A percentile compares a stretch with the other conserved stretches of the same genome.
Evolutionary conservation across 2,888 invertebrate genomes (phyloP).

Genomic region (Hyalella azteca): DNA sequence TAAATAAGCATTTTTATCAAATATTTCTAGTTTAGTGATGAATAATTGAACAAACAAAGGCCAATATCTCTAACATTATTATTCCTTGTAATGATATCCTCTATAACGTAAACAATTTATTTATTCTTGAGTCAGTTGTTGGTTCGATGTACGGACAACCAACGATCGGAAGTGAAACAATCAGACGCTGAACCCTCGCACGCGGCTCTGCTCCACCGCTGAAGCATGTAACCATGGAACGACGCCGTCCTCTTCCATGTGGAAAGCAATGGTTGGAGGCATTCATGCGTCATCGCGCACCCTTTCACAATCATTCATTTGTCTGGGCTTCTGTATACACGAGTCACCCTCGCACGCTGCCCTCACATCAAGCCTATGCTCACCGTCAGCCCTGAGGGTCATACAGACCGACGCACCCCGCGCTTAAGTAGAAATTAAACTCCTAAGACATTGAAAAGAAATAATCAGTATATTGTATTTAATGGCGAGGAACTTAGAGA

Average conservation of each 20-base stretch:
- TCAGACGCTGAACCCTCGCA: no score
- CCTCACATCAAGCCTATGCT: not conserved
- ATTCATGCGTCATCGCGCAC: constrained; percentile 15
- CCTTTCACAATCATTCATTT: constrained; percentile 25
- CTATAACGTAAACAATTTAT: no score
- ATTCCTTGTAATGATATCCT: no score
- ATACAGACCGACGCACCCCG: not conserved
- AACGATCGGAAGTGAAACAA: not conserved
- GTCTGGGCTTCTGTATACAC: constrained; percentile 9
- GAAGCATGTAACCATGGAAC: constrained; percentile 12
- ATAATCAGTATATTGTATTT: no score
- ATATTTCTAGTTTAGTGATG: no score
- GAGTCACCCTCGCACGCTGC: constrained; percentile 6
- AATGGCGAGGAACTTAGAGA: no score
- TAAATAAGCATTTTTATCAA: no score
- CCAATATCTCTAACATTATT: no score
- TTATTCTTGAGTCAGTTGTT: no score
- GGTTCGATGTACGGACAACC: not conserved
- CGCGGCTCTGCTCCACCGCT: constrained; percentile 6
- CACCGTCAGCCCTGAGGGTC: not conserved
- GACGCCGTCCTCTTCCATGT: not conserved
- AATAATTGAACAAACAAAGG: no score
- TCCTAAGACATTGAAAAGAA: no score
- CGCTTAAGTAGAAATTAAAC: not conserved
- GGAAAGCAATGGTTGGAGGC: not conserved